Evolutionary conservation across 2,113 vertebrate species (phyloP).

Genomic region (Sinocyclocheilus anshuiensis): DNA sequence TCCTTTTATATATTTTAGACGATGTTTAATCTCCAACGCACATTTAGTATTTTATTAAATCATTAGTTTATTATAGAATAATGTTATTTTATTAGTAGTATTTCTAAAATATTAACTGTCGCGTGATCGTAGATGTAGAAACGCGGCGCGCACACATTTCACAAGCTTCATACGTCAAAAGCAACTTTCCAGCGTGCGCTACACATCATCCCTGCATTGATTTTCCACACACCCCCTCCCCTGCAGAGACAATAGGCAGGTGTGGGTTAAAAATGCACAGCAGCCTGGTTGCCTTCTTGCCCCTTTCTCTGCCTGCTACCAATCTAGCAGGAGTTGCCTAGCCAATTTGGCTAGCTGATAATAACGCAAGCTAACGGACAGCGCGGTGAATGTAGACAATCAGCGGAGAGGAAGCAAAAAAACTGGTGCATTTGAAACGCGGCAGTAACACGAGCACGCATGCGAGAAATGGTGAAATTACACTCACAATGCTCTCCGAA

Average conservation of each 20-base stretch:
- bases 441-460: background rate
- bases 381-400: background rate
- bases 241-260: constrained; percentile 30
- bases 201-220: constrained; percentile 9
- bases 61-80: background rate
- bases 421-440: background rate
- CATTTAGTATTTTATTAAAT: background rate
- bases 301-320: constrained; percentile 11
- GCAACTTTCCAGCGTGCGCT: constrained; percentile 51
- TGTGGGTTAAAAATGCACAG: constrained; percentile 40
- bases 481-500: constrained; percentile 51
- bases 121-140: background rate
- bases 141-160: constrained; percentile 42
- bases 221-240: constrained; percentile 11
- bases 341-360: constrained; percentile 51
- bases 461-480: constrained; percentile 20
- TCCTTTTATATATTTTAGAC: background rate
- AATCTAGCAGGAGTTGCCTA: constrained; percentile 39
- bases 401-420: background rate
- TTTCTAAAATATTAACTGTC: background rate
- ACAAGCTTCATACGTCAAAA: constrained; percentile 38
- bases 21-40: no score
- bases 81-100: no score
- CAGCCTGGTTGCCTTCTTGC: constrained; percentile 12
- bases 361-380: constrained; percentile 37